Evolutionary conservation across 1,140 invertebrate species (phyloP).

Genomic region (Aleiodes sp.): DNA sequence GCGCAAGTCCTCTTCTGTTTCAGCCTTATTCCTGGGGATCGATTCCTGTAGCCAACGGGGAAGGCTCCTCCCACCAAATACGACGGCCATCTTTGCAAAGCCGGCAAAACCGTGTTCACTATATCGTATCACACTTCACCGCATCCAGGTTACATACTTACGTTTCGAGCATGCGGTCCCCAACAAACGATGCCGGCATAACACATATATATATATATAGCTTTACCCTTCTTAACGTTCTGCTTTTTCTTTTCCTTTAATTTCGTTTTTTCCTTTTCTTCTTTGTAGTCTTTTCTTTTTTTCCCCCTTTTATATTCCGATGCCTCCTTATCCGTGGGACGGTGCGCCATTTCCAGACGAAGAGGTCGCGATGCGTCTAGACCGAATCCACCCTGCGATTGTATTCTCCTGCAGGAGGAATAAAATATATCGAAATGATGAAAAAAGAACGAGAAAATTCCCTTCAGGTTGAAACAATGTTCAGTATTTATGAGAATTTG

Average conservation of each 20-base stretch:
- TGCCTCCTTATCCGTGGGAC: not conserved
- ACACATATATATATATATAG: slow-evolving; percentile 16
- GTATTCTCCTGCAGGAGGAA: not conserved
- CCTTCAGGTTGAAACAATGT: no score
- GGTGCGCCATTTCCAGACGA: not conserved
- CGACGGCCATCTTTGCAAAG: slow-evolving; percentile 64
- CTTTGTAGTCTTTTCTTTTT: slow-evolving; percentile 4
- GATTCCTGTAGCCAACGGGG: slow-evolving; percentile 60
- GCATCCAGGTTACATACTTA: slow-evolving; percentile 51
- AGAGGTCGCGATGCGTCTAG: not conserved
- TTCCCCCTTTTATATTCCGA: not conserved
- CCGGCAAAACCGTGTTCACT: slow-evolving; percentile 54
- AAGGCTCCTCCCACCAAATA: slow-evolving; percentile 64
- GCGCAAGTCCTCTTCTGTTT: slow-evolving; percentile 61
- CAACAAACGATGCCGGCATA: slow-evolving; percentile 19
- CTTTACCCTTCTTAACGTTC: slow-evolving; percentile 15
- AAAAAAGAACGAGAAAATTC: not conserved
- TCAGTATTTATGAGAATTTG: not conserved
- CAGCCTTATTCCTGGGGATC: slow-evolving; percentile 60
- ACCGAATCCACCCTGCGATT: not conserved
- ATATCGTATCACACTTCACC: slow-evolving; percentile 64
- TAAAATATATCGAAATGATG: not conserved
- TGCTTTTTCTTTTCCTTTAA: not conserved
- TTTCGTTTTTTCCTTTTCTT: not conserved
- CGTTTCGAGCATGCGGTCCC: slow-evolving; percentile 3